A percentile compares a stretch with the other conserved stretches of the same genome.
These are phyloP conservation scores for Drosophila antonietae DNA, from an alignment of 2,888 invertebrate genomes.

Conservation along the genomic window DNA sequence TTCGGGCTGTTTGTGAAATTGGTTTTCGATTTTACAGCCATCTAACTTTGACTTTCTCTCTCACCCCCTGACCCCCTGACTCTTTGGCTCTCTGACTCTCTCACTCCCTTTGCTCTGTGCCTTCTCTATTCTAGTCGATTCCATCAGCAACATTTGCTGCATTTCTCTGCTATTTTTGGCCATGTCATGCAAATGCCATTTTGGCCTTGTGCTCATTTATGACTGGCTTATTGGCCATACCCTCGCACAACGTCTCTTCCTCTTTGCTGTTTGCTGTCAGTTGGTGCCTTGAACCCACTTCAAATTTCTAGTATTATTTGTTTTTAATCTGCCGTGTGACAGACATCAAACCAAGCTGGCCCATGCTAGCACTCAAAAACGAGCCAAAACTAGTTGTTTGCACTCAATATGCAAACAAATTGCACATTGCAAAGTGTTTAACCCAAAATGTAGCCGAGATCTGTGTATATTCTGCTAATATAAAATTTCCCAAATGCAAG, in stretches of 20 bases:
- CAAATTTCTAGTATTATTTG: slow-evolving; percentile 56
- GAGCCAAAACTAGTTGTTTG: slow-evolving; percentile 15
- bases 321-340: slow-evolving; percentile 65
- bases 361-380: slow-evolving; percentile 3
- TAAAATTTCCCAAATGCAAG: background rate
- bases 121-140: background rate
- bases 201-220: slow-evolving; percentile 64
- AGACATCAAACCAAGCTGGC: slow-evolving; percentile 37
- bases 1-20: slow-evolving; percentile 58
- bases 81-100: background rate
- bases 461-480: background rate
- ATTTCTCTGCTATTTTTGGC: slow-evolving; percentile 31
- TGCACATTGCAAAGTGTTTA: slow-evolving; percentile 18
- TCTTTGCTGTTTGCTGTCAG: slow-evolving; percentile 3
- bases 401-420: slow-evolving; percentile 19
- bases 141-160: slow-evolving; percentile 35
- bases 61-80: background rate
- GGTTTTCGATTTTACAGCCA: slow-evolving; percentile 67
- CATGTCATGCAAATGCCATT: slow-evolving; percentile 55
- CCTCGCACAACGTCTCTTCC: background rate
- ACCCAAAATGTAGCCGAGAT: slow-evolving; percentile 12
- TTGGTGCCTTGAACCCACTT: slow-evolving; percentile 48
- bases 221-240: slow-evolving; percentile 22
- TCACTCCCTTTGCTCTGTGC: background rate
- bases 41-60: background rate